These are phyloP conservation scores for Cryptomyrus ogoouensis DNA, from an alignment of 2,113 vertebrate species.

Conservation along the genomic window DNA sequence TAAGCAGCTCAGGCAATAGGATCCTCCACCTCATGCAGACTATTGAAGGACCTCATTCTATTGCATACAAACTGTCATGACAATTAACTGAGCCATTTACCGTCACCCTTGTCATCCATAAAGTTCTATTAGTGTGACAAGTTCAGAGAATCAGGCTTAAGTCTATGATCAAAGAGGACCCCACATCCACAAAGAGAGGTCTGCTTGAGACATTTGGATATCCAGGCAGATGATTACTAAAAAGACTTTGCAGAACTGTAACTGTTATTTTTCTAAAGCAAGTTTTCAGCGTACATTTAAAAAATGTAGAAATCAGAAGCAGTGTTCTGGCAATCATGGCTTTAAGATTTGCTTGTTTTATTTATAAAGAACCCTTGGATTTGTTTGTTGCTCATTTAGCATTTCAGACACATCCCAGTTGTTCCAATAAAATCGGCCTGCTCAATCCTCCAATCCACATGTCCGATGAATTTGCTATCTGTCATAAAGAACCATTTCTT, in stretches of 20 bases:
- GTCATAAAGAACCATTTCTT: not conserved
- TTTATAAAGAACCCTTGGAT: too few species aligned
- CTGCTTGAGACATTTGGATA: not conserved
- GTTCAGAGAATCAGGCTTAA: not conserved
- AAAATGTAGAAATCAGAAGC: not conserved
- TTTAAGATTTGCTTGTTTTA: not conserved
- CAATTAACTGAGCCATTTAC: not conserved
- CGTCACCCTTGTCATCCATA: not conserved
- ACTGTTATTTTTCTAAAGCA: not conserved
- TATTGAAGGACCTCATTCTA: not conserved
- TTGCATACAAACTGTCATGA: not conserved
- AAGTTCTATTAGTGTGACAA: not conserved
- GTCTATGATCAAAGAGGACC: not conserved
- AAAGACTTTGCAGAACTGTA: not conserved
- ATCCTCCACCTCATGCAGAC: not conserved
- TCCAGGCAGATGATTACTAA: not conserved
- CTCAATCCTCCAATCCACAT: not conserved
- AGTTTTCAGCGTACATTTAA: not conserved
- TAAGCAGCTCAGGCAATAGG: not conserved
- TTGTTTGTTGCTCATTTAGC: too few species aligned
- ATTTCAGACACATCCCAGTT: not conserved
- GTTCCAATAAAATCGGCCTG: not conserved
- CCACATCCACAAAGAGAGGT: not conserved
- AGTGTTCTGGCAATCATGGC: not conserved
- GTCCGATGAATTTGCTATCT: not conserved